Conservation (phyloP, 2,797 vertebrate genomes). For the Scolopax rusticola region DNA sequence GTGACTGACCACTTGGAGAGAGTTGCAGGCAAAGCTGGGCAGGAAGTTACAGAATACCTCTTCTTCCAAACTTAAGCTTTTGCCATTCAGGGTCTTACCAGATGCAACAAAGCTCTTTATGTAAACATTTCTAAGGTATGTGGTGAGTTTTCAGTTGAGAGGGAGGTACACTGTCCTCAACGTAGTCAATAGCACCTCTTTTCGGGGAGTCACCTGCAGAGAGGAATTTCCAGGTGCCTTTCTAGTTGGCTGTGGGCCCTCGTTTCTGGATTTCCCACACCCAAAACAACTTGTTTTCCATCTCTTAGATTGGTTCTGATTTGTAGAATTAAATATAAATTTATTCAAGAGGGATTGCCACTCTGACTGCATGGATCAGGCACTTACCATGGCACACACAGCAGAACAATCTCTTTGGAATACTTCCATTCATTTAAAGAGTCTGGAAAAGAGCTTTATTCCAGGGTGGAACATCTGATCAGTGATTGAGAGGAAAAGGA, state of each 20-base stretch:
- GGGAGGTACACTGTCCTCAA: not conserved
- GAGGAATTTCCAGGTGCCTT: not conserved
- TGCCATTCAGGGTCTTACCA: not conserved
- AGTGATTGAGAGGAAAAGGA: not conserved
- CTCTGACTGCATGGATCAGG: not conserved
- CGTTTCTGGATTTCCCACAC: not conserved
- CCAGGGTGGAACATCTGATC: not conserved
- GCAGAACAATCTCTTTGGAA: not conserved
- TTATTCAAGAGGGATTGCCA: not conserved
- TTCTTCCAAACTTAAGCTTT: not conserved
- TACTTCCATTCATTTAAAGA: not conserved
- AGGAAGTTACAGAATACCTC: not conserved
- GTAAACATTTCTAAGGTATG: not conserved
- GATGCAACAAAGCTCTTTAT: not conserved
- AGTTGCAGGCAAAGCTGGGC: not conserved
- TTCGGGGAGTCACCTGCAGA: not conserved
- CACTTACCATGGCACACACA: not conserved
- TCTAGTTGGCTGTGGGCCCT: not conserved
- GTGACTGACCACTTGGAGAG: not conserved
- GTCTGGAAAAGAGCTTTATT: not conserved
- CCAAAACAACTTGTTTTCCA: not conserved
- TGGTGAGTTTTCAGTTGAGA: not conserved
- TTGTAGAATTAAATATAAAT: not conserved
- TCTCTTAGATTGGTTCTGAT: not conserved
- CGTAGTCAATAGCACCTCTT: accelerated